A percentile compares a stretch with the other conserved stretches of the same genome.
These are phyloP conservation scores for Lampropteryx suffumata DNA, from an alignment of 2,888 invertebrate genomes.

Conservation along the genomic window DNA sequence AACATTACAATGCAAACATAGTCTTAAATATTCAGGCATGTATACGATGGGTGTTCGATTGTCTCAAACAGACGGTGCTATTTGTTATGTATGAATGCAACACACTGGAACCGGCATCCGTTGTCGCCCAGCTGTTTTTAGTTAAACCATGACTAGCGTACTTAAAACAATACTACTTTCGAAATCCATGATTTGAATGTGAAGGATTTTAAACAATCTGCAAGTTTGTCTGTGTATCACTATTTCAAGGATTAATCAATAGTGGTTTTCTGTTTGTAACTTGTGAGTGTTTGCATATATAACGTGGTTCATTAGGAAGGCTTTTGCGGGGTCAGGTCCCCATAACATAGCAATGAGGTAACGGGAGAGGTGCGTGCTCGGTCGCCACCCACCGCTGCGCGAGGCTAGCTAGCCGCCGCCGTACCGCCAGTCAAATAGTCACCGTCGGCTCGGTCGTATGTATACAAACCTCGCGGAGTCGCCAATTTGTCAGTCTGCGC, in stretches of 20 bases:
- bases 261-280: conserved; percentile 29
- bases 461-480: conserved; percentile 63
- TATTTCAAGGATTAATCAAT: conserved; percentile 19
- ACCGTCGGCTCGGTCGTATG: conserved; percentile 70
- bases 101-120: conserved; percentile 62
- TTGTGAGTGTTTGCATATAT: conserved; percentile 49
- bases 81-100: conserved; percentile 70
- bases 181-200: conserved; percentile 58
- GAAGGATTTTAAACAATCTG: conserved; percentile 53
- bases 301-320: conserved; percentile 51
- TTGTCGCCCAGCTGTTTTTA: conserved; percentile 73
- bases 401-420: conserved; percentile 69
- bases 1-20: conserved; percentile 35
- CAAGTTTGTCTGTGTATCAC: conserved; percentile 41
- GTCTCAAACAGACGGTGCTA: conserved; percentile 57
- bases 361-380: conserved; percentile 78
- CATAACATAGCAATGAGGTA: conserved; percentile 78
- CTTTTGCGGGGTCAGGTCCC: conserved; percentile 74
- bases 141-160: conserved; percentile 58
- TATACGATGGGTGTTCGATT: conserved; percentile 59
- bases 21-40: conserved; percentile 53
- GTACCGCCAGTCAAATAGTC: conserved; percentile 74
- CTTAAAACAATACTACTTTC: conserved; percentile 62
- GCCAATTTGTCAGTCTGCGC: conserved; percentile 71
- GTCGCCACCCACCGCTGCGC: conserved; percentile 77